Conservation (phyloP, 2,113 vertebrate genomes). For the Paramisgurnus dabryanus region DNA sequence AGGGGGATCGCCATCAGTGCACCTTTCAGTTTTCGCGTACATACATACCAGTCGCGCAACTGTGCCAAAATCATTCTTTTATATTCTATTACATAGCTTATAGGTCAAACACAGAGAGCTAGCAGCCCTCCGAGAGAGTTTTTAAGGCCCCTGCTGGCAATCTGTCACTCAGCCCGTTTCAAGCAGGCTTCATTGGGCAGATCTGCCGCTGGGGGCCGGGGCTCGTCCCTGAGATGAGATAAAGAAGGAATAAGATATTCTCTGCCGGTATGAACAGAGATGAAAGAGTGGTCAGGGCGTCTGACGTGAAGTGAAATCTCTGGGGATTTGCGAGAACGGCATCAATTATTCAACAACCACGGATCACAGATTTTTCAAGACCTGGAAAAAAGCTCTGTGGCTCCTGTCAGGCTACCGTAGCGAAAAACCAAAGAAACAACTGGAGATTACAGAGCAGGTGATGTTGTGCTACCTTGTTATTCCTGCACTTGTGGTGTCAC, state of each 20-base stretch:
- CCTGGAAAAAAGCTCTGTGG: background rate
- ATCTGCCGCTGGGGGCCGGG: slow-evolving; percentile 24
- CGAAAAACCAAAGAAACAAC: background rate
- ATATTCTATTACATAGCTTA: slow-evolving; percentile 6
- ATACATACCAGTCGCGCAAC: background rate
- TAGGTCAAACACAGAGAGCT: slow-evolving; percentile 5
- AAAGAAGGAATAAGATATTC: background rate
- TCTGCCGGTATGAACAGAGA: background rate
- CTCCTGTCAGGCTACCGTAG: background rate
- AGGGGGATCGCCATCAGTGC: background rate
- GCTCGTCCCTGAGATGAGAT: slow-evolving; percentile 56
- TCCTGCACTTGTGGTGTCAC: background rate
- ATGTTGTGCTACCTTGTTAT: background rate
- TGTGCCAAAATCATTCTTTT: background rate
- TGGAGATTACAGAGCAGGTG: background rate
- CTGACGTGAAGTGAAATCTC: background rate
- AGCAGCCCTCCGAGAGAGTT: background rate
- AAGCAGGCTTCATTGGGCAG: slow-evolving; percentile 47
- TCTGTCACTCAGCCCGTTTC: slow-evolving; percentile 37
- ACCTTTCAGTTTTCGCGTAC: slow-evolving; percentile 4
- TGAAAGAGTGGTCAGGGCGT: background rate
- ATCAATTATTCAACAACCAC: slow-evolving; percentile 40
- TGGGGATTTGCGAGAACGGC: background rate
- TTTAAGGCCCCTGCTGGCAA: background rate
- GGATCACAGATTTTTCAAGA: background rate